These are phyloP conservation scores for Parus major DNA, from an alignment of 2,113 vertebrate genomes.

Conservation along the genomic window DNA sequence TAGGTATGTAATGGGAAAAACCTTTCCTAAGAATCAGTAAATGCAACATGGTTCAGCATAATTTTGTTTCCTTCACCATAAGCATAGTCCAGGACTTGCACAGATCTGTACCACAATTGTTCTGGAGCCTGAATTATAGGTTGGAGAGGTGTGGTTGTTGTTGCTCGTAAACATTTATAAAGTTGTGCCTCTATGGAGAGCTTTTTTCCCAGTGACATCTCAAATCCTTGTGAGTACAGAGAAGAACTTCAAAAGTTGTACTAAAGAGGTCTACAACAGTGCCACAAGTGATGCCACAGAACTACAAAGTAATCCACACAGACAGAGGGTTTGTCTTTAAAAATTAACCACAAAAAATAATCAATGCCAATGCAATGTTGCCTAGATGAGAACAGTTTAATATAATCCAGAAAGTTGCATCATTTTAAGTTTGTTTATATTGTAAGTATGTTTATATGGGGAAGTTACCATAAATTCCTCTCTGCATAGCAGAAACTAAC, in stretches of 20 bases:
- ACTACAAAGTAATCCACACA: background rate
- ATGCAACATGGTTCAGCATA: background rate
- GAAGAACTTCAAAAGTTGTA: background rate
- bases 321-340: background rate
- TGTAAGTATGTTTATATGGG: background rate
- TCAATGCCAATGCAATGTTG: background rate
- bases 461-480: background rate
- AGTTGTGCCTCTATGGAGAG: background rate
- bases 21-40: background rate
- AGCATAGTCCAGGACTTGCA: background rate
- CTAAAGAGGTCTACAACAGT: background rate
- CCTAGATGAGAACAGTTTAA: background rate
- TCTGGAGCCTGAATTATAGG: background rate
- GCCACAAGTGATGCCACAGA: background rate
- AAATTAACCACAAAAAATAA: background rate
- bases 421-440: background rate
- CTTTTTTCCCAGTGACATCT: background rate
- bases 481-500: background rate
- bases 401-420: background rate
- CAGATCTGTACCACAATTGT: background rate
- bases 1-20: background rate
- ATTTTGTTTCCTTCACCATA: background rate
- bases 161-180: background rate
- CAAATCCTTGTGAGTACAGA: background rate
- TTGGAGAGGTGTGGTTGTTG: background rate